Base-by-base conservation (phyloP, 2,797 vertebrate genomes). In the Hippocampus kuda region DNA sequence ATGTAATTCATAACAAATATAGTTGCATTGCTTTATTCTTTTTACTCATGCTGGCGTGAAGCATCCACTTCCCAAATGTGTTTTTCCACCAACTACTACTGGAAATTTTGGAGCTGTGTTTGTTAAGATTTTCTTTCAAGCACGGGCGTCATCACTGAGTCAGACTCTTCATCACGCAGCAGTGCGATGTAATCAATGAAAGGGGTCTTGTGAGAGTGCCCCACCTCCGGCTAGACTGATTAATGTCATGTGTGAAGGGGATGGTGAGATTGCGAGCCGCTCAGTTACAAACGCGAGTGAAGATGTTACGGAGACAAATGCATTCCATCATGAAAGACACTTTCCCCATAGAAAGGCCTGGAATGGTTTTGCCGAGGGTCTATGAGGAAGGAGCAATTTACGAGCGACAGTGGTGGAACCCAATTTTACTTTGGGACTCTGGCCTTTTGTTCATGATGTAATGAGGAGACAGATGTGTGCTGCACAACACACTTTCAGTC, bases 101-200 rank as follows among this genome's bases (percentile, higher is more conserved):
- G 22, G 34, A 9, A 63, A 22, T 11, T 42, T 12, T 63, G 9
- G 22, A 64, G 1, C 62, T 16, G 62, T 44, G 41, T 7, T 64
- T 46, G 11, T n/a, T 46, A 38, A 7, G 34, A 38, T 41, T 63
- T 41, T 15, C 61, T 63, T 42, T 42, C 20, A 11, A 42, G 61
- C 34, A 62, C 22, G 34, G 16, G 22, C 6, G n/a, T 9, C 62
- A 46, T 24, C 41, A 24, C n/a, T 64, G 41, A 64, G 24, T 44
- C 11, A 64, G 62, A 64, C 62, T 42, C 62, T 44, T 44, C 62
- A 64, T 64, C 62, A 64, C 41, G 26, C 41, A 46, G 22, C 22
- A 44, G 62, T 42, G 61, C n/a, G 22, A 63, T 44, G 61, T 46
- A 64, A 64, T 64, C 62, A 64, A 44, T 64, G 62, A 64, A 64